Percentiles rank a stretch among this genome's conserved stretches.
Evolutionary conservation across 1,140 invertebrate species (phyloP).

Genomic region (Camponotus pennsylvanicus): DNA sequence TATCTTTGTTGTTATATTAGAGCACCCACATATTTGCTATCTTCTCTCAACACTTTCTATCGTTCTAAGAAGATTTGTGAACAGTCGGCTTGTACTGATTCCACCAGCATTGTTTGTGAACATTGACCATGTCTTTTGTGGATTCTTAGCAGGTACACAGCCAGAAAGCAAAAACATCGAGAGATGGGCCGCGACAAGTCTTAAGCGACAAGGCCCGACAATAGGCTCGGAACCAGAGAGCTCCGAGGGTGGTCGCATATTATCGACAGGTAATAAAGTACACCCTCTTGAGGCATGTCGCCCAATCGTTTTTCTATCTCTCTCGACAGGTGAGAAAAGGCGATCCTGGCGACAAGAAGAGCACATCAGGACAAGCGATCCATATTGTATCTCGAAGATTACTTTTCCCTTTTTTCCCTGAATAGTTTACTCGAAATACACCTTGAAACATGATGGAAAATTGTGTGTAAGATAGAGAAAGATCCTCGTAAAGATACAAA

Average conservation of each 20-base stretch:
- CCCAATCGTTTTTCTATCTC: not conserved
- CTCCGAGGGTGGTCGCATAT: constrained; percentile 59
- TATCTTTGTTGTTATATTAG: not conserved
- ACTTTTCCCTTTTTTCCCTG: constrained; percentile 24
- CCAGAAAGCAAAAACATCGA: constrained; percentile 34
- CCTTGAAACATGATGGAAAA: not conserved
- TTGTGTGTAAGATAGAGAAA: constrained; percentile 8
- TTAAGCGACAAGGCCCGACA: constrained; percentile 26
- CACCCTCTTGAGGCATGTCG: constrained; percentile 8
- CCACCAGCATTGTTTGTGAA: constrained; percentile 56
- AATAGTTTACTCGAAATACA: constrained; percentile 14
- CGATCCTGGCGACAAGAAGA: constrained; percentile 33
- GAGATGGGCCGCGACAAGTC: constrained; percentile 40
- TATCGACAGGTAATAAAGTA: constrained; percentile 68
- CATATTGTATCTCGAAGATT: constrained; percentile 52
- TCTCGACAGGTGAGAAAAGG: constrained; percentile 59
- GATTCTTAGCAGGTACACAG: constrained; percentile 52
- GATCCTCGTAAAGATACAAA: constrained; percentile 30
- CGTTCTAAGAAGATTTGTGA: constrained; percentile 40
- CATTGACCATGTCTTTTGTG: constrained; percentile 24
- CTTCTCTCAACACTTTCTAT: constrained; percentile 33
- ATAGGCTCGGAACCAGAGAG: constrained; percentile 14
- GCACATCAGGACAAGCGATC: constrained; percentile 48
- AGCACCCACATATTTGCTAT: not conserved
- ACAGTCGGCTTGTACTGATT: constrained; percentile 61